Evolutionary conservation across 2,113 vertebrate genomes (phyloP).

Genomic region (Psammodynastes pulverulentus): DNA sequence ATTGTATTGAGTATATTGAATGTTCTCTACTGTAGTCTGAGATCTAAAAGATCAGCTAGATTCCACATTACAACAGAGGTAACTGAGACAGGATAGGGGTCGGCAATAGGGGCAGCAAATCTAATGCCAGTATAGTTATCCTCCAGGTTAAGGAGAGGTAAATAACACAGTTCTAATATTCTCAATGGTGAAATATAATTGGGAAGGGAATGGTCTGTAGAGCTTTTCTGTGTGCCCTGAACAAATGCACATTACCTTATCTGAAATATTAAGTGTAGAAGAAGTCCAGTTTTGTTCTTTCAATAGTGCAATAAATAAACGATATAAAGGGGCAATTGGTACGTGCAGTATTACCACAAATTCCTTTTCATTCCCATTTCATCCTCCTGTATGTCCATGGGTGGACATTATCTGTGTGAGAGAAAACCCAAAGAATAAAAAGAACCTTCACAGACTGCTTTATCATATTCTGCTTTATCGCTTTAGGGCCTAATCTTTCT

Average conservation of each 20-base stretch:
- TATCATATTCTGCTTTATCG: background rate
- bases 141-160: background rate
- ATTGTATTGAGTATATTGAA: background rate
- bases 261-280: background rate
- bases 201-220: background rate
- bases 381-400: too few relatives aligned
- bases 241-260: background rate
- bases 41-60: background rate
- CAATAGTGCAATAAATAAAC: background rate
- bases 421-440: background rate
- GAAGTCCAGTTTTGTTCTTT: background rate
- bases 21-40: background rate
- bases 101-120: background rate
- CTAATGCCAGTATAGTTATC: background rate
- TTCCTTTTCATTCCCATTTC: too few relatives aligned
- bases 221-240: background rate
- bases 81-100: background rate
- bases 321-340: background rate
- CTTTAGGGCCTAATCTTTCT: background rate
- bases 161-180: background rate
- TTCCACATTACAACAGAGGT: background rate
- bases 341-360: too few relatives aligned
- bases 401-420: background rate
- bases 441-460: background rate
- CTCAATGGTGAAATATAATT: background rate